A percentile compares a stretch with the other conserved stretches of the same genome.
Evolutionary conservation across 2,888 invertebrate species (phyloP).

Genomic region (Synanthedon formicaeformis): DNA sequence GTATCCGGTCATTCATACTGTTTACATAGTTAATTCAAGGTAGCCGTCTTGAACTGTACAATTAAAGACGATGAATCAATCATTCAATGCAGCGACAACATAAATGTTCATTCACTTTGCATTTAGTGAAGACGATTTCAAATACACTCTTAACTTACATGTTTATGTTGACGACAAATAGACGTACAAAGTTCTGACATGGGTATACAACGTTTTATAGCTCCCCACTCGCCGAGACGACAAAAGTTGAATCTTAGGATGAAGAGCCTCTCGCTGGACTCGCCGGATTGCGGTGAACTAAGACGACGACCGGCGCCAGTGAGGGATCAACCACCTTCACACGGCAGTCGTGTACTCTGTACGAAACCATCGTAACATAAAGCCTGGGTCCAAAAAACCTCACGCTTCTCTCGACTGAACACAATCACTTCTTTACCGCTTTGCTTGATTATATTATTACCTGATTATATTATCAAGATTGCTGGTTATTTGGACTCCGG

Average conservation of each 20-base stretch:
- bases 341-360: slow-evolving; percentile 75
- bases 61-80: too few relatives aligned
- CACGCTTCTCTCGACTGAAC: background rate
- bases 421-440: background rate
- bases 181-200: background rate
- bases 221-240: slow-evolving; percentile 94
- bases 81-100: too few relatives aligned
- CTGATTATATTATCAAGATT: background rate
- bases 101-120: too few relatives aligned
- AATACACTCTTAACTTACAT: too few relatives aligned
- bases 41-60: too few relatives aligned
- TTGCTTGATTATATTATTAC: background rate
- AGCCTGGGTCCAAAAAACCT: slow-evolving; percentile 50
- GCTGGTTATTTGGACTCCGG: slow-evolving; percentile 30
- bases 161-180: too few relatives aligned
- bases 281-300: slow-evolving; percentile 90
- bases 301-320: slow-evolving; percentile 74
- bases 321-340: slow-evolving; percentile 53
- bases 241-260: slow-evolving; percentile 97
- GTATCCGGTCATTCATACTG: too few relatives aligned
- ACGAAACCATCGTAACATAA: slow-evolving; percentile 50
- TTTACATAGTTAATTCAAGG: too few relatives aligned
- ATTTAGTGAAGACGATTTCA: too few relatives aligned
- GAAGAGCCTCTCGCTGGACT: slow-evolving; percentile 97
- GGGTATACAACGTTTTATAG: slow-evolving; percentile 59